Evolutionary conservation across 2,113 vertebrate species (phyloP), one percentile per base, ranked within the genome.

Genomic region (Propithecus coquereli): DNA sequence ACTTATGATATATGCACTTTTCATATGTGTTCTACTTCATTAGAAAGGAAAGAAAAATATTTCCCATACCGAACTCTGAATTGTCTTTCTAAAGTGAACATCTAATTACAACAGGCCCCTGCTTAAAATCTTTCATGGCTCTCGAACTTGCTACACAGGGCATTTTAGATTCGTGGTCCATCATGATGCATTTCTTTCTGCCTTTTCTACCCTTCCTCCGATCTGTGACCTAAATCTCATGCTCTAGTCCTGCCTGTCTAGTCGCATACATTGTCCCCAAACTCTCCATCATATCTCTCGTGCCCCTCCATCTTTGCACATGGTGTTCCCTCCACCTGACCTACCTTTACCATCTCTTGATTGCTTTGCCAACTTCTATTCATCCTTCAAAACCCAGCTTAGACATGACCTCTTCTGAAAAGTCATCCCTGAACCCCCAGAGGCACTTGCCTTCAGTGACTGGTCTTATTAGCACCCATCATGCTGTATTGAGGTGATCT

Each of bases 121-220:
- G 66, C 68, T 87, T 23, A n/a, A 37, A 59, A 27, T 23, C 52
- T 30, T 71, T 3, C 30, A 2, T 32, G 68, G 43, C 34, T 85
- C n/a, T 61, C 66, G 23, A 16, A n/a, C 30, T 63, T 63, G 1
- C 22, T 16, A 13, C 14, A 11, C 2, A 14, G 70, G 81, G 47
- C 30, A 0, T 34, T 47, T 57, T 3, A 32, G 1, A 0, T 5
- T n/a, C n/a, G 0, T 0, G 30, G 34, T n/a, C 61, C 22, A 2
- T 23, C 1, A 0, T 3, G 61, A 4, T 18, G 65, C 63, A 10
- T 0, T 17, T 8, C 61, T 30, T 6, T 25, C 61, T 17, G n/a
- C 34, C 20, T 45, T n/a, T 57, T 34, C 30, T 9, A 0, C 18
- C 4, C 23, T n/a, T 73, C 32, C 37, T 61, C 0, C 40, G 4